Base-by-base conservation (phyloP, 2,797 vertebrate species). In the Xenopus petersii region DNA sequence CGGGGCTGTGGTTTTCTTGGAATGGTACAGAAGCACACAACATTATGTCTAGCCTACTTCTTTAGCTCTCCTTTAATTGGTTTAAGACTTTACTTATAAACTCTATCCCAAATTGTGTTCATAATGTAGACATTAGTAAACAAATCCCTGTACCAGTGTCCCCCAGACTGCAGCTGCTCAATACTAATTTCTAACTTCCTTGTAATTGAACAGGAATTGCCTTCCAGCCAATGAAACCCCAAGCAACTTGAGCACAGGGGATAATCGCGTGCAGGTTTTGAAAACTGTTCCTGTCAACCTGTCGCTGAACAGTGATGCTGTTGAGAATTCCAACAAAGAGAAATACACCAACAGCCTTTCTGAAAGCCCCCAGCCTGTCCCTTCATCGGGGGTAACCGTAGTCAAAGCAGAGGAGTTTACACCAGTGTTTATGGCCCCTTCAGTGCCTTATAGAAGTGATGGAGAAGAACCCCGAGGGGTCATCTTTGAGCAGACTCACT, bases 231-330 rank as follows among this genome's bases (percentile, higher is more conserved):
- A 75, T 0, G 91, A 89, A 81, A 75, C 86, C 80, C 91, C 91
- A 60, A 86, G 80, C 46, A 90, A 86, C 73, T 70, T 92, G 75
- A 93, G 87, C n/a, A 82, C 87, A 13, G 86, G 89, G 68, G 93
- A 96, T 77, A 95, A 94, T 70, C 92, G 90, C 1, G 92, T 95
- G 33, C 95, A 97, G 83, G 92, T 93, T 72, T 84, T 95, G 65
- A 93, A 94, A 83, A 94, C 94, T 0, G 91, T 94, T 64, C 96
- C 96, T 0, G 95, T 98, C 75, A 99, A 98, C 81, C 94, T 98
- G 67, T 97, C 94, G n/a, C 85, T 97, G 12, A 95, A 92, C 79
- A 85, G 88, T 67, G 89, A 91, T 81, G 87, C 90, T 36, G 84
- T 92, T 78, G 91, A 90, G 67, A 80, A 81, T 0, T 89, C 88